Evolutionary conservation across 2,888 invertebrate genomes (phyloP).

Genomic region (Malthinus flaveolus): DNA sequence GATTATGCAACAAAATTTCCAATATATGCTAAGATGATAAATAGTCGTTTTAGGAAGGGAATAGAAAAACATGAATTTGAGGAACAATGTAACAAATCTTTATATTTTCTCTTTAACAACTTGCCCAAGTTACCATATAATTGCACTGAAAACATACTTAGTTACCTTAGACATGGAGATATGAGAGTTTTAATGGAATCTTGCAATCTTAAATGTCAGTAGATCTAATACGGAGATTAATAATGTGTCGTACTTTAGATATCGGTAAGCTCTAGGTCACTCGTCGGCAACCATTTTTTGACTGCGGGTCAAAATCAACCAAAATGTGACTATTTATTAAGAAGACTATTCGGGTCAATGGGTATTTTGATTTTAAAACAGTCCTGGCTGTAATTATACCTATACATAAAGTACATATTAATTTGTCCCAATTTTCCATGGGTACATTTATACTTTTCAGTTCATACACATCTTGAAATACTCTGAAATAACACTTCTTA

Average conservation of each 20-base stretch:
- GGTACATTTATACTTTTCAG: too few species aligned
- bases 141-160: not conserved
- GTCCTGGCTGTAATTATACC: not conserved
- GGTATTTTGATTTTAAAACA: not conserved
- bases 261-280: not conserved
- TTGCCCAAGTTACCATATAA: not conserved
- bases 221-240: too few species aligned
- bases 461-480: too few species aligned
- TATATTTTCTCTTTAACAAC: too few species aligned
- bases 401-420: too few species aligned
- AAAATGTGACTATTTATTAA: not conserved
- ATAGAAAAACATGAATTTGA: not conserved
- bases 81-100: not conserved
- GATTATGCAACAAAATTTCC: not conserved
- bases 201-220: too few species aligned
- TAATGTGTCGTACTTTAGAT: too few species aligned
- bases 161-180: too few species aligned
- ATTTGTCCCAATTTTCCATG: too few species aligned
- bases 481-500: too few species aligned
- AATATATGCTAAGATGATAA: not conserved
- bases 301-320: too few species aligned
- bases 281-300: conserved; percentile 4
- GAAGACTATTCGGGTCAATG: not conserved
- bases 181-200: too few species aligned
- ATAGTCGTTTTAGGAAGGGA: not conserved